Evolutionary conservation across 2,888 invertebrate genomes (phyloP).

Genomic region (Phortica magna): DNA sequence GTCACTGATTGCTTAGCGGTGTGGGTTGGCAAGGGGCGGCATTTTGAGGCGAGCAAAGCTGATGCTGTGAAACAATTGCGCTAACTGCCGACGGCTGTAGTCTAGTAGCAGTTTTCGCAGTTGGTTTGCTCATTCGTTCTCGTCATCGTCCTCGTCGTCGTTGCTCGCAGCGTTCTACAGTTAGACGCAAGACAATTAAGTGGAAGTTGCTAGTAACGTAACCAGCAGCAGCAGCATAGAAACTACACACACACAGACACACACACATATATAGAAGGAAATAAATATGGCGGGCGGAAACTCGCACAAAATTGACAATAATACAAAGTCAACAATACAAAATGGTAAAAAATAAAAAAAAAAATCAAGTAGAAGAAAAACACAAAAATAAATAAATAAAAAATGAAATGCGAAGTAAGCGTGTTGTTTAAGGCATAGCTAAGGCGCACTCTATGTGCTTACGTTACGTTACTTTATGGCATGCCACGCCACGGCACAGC

Average conservation of each 20-base stretch:
- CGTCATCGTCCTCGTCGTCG: not conserved
- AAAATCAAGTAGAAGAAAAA: conserved; percentile 49
- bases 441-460: not conserved
- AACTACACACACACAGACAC: conserved; percentile 23
- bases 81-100: conserved; percentile 22
- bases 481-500: too few relatives aligned
- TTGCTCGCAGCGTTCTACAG: conserved; percentile 18
- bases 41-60: not conserved
- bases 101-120: not conserved
- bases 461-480: too few relatives aligned
- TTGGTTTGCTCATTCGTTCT: not conserved
- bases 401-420: conserved; percentile 37
- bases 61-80: conserved; percentile 23
- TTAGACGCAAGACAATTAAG: conserved; percentile 24
- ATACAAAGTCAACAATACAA: conserved; percentile 52
- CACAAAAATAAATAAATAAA: conserved; percentile 55
- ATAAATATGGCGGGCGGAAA: conserved; percentile 25
- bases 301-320: conserved; percentile 61
- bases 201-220: conserved; percentile 5
- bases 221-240: not conserved
- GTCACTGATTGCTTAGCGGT: not conserved
- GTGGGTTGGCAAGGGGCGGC: not conserved
- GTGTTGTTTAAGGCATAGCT: not conserved
- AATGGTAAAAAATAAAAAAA: conserved; percentile 39
- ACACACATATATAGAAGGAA: conserved; percentile 24